Evolutionary conservation across 2,888 invertebrate species (phyloP), one percentile per base, ranked within the genome.

Genomic region (Crocallis elinguaria): DNA sequence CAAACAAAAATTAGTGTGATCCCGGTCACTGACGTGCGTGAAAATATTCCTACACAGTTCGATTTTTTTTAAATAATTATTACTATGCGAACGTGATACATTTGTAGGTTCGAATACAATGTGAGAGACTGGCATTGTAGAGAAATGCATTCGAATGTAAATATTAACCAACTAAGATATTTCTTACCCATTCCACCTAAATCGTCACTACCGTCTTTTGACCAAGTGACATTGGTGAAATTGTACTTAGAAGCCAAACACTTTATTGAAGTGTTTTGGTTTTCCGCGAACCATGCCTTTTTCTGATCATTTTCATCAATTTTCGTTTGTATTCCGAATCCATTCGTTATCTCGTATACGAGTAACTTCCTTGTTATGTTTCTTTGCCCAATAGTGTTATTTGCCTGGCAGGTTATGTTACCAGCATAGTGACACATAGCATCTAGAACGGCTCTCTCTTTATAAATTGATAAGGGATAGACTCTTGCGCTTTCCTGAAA

Each of bases 241-340:
- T 83, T 71, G 53, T 84, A 81, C 56, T 67, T 75, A 0, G 89
- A 88, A 21, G 86, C 90, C 21, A 82, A 60, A 60, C 90, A 91
- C 41, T 72, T 73, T 2, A 84, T 33, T 5, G 53, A 58, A 1
- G 84, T 74, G 5, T 66, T 59, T 8, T 82, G 64, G 14, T 75
- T 69, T 64, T 88, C 75, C 1, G 80, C 53, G 48, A 75, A 85
- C 84, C 85, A 86, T 1, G 38, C 1, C 9, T 60, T 63, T 6
- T 70, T 64, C 0, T 71, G 46, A 0, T 35, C 19, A 2, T 3
- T 9, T 16, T 29, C 52, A 38, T 79, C 62, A 17, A 55, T 62
- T 25, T 88, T 12, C n/a, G n/a, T n/a, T n/a, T n/a, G n/a, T 14
- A 46, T 78, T 5, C 88, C 89, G 41, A 91, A 90, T 6, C 89